Evolutionary conservation across 2,113 vertebrate genomes (phyloP).

Genomic region (Lonchura striata): DNA sequence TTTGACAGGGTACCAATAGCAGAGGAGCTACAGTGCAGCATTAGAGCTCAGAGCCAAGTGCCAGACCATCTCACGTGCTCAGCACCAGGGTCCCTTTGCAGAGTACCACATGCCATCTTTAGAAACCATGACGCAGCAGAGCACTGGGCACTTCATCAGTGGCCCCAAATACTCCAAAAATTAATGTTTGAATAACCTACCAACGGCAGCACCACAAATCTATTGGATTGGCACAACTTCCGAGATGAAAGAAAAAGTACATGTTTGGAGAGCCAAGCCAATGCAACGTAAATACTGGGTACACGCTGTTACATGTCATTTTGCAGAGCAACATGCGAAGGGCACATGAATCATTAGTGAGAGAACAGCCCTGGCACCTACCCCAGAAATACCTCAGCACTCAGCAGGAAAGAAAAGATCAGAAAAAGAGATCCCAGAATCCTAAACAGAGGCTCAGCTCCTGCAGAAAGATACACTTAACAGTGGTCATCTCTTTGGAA

Average conservation of each 20-base stretch:
- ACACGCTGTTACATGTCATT: slow-evolving; percentile 50
- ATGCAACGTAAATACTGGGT: not conserved
- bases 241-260: slow-evolving; percentile 41
- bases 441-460: not conserved
- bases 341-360: slow-evolving; percentile 54
- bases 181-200: not conserved
- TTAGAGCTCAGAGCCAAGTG: not conserved
- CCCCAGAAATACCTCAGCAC: slow-evolving; percentile 63
- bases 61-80: fast-evolving
- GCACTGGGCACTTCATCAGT: not conserved
- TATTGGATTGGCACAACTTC: not conserved
- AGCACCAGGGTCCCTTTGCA: not conserved
- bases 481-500: slow-evolving; percentile 15
- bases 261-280: not conserved
- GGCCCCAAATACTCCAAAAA: not conserved
- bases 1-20: not conserved
- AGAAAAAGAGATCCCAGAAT: not conserved
- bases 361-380: slow-evolving; percentile 47
- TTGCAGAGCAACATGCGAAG: slow-evolving; percentile 36
- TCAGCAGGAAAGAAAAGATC: slow-evolving; percentile 14
- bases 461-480: slow-evolving; percentile 2
- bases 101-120: not conserved
- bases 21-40: not conserved
- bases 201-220: not conserved
- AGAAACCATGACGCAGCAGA: not conserved